A percentile compares a stretch with the other conserved stretches of the same genome.
Evolutionary conservation across 2,113 vertebrate genomes (phyloP).

Genomic region (Isurus oxyrinchus): DNA sequence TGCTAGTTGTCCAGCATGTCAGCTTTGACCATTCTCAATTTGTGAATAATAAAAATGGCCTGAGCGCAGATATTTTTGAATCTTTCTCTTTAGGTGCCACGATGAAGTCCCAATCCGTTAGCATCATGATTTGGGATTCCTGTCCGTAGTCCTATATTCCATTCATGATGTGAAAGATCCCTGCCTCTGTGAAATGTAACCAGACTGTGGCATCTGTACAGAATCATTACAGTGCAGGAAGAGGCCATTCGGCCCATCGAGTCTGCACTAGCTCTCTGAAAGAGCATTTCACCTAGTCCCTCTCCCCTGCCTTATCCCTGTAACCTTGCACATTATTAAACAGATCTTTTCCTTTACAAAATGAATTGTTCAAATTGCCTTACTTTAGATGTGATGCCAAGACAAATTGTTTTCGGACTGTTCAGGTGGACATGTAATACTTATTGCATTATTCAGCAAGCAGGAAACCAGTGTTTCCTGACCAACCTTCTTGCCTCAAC

Average conservation of each 20-base stretch:
- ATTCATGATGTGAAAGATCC: background rate
- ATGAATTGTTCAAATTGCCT: background rate
- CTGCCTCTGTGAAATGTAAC: background rate
- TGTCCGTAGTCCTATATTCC: background rate
- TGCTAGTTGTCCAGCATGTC: background rate
- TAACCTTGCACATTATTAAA: too few species aligned
- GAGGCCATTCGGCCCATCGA: too few species aligned
- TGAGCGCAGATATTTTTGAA: background rate
- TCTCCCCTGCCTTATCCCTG: too few species aligned
- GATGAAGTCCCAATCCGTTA: background rate
- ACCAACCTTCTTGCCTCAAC: background rate
- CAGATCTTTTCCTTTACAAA: background rate
- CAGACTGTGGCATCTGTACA: background rate
- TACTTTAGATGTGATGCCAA: background rate
- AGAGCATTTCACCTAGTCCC: too few species aligned
- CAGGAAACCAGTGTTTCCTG: background rate
- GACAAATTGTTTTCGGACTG: background rate
- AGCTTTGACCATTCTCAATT: background rate
- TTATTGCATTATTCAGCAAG: background rate
- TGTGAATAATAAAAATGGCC: background rate
- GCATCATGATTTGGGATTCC: background rate
- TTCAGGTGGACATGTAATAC: background rate
- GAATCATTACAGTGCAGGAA: too few species aligned
- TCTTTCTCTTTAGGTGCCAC: too few species aligned
- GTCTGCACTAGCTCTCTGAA: too few species aligned